Evolutionary conservation across 1,140 invertebrate species (phyloP).

Genomic region (Drosophila orena): DNA sequence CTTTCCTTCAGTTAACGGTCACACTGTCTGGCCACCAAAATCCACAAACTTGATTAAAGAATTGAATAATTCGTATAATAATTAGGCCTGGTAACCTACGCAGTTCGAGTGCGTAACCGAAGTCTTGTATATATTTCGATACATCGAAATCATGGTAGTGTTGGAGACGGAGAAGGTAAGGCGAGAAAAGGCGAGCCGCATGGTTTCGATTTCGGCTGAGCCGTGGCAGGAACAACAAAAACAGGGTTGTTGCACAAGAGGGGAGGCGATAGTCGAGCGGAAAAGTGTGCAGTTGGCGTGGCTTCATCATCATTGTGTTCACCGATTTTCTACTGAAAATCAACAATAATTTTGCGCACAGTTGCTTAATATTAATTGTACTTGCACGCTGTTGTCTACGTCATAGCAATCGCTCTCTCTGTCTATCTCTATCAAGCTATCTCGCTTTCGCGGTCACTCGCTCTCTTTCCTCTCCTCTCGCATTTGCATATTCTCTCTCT

Average conservation of each 20-base stretch:
- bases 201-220: slow-evolving; percentile 53
- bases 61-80: slow-evolving; percentile 47
- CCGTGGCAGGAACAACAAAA: slow-evolving; percentile 59
- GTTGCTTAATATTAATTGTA: slow-evolving; percentile 50
- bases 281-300: slow-evolving; percentile 61
- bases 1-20: slow-evolving; percentile 30
- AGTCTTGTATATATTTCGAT: neutral
- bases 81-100: slow-evolving; percentile 39
- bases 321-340: slow-evolving; percentile 39
- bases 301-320: slow-evolving; percentile 56
- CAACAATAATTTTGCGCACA: slow-evolving; percentile 18
- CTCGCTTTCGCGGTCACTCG: slow-evolving; percentile 30
- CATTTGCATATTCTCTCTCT: slow-evolving; percentile 69
- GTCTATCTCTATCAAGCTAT: slow-evolving; percentile 28
- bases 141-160: slow-evolving; percentile 63
- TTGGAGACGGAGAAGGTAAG: slow-evolving; percentile 76
- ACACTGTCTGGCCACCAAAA: slow-evolving; percentile 44
- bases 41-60: slow-evolving; percentile 57
- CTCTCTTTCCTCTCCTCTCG: slow-evolving; percentile 12
- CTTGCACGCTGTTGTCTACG: slow-evolving; percentile 57
- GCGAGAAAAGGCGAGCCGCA: slow-evolving; percentile 49
- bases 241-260: slow-evolving; percentile 77
- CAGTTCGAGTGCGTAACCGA: slow-evolving; percentile 53
- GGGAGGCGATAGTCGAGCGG: slow-evolving; percentile 32
- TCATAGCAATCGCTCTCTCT: slow-evolving; percentile 46